Conservation (phyloP, 1,140 invertebrate genomes). For the Scaptomyza hsui region DNA sequence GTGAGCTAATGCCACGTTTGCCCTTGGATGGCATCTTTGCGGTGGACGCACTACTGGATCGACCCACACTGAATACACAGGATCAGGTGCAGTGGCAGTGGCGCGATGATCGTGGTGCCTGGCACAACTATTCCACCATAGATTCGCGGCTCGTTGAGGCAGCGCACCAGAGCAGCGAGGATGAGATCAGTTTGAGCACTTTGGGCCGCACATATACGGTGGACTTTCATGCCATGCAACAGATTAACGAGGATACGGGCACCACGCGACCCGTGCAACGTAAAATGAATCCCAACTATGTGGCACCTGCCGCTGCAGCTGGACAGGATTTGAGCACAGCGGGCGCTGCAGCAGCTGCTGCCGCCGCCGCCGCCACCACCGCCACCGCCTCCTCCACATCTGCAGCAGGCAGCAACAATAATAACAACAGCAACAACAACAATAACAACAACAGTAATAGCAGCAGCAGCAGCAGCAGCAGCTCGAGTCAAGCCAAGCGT, state of each 20-base stretch:
- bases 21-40: slow-evolving; percentile 97
- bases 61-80: slow-evolving; percentile 88
- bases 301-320: slow-evolving; percentile 48
- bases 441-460: slow-evolving; percentile 49
- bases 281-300: slow-evolving; percentile 83
- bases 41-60: slow-evolving; percentile 94
- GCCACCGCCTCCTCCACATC: slow-evolving; percentile 48
- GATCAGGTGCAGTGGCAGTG: slow-evolving; percentile 97
- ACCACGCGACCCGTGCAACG: slow-evolving; percentile 96
- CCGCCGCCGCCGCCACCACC: slow-evolving; percentile 35
- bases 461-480: slow-evolving; percentile 20
- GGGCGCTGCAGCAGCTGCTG: slow-evolving; percentile 30
- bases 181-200: slow-evolving; percentile 96
- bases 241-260: slow-evolving; percentile 98
- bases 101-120: slow-evolving; percentile 95
- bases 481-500: slow-evolving; percentile 47
- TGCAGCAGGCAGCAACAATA: slow-evolving; percentile 14
- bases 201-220: slow-evolving; percentile 97
- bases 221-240: slow-evolving; percentile 98
- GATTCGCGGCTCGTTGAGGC: slow-evolving; percentile 90
- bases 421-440: slow-evolving; percentile 35
- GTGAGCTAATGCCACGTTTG: slow-evolving; percentile 97
- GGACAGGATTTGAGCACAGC: slow-evolving; percentile 71
- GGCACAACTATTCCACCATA: slow-evolving; percentile 88
- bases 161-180: slow-evolving; percentile 96